Base-by-base conservation (phyloP, 2,797 vertebrate genomes). In the Nannoperca australis region DNA sequence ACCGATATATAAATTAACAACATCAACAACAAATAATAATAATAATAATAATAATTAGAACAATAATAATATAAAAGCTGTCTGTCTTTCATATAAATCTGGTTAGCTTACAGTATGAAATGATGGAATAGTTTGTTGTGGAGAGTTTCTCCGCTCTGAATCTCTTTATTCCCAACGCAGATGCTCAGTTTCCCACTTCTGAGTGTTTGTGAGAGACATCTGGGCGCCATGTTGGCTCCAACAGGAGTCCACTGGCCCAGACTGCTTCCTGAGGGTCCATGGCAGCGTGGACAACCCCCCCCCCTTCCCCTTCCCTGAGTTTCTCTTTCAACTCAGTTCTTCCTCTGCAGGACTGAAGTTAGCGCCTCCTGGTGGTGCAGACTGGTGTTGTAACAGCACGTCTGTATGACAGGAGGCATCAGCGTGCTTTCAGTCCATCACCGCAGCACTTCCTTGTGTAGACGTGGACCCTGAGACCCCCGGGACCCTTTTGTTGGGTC, bases 1-100 rank as follows among this genome's bases (percentile, higher is more conserved):
- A 88, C 78, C 36, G 78, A 84, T 91, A 92, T 91, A 93, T 94
- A 94, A 95, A 94, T 95, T 94, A 94, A 94, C 93, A 93, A 87
- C 83, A 91, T 85, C 87, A 93, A 91, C 87, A 84, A 90, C 85
- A 90, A 91, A 89, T 85, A 93, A 90, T 86, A 53, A 84, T 85
- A 93, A 90, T 85, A 53, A 82, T 86, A 85, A 84, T 73, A 88
- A 83, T 79, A 89, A 91, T 92, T 81, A 85, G 65, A 90, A 90
- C 80, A 91, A 92, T 89, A 91, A 91, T 88, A 85, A 92, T 89
- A 93, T 86, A 91, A 94, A 90, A 89, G 88, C 83, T 84, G 82
- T 93, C 81, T 86, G 84, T 89, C 88, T 93, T 83, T 88, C 82
- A 91, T 93, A 93, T 91, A 92, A 92, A 92, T 94, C 92, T 95